Conservation (phyloP, 2,113 vertebrate species). For the Proteles cristata region DNA sequence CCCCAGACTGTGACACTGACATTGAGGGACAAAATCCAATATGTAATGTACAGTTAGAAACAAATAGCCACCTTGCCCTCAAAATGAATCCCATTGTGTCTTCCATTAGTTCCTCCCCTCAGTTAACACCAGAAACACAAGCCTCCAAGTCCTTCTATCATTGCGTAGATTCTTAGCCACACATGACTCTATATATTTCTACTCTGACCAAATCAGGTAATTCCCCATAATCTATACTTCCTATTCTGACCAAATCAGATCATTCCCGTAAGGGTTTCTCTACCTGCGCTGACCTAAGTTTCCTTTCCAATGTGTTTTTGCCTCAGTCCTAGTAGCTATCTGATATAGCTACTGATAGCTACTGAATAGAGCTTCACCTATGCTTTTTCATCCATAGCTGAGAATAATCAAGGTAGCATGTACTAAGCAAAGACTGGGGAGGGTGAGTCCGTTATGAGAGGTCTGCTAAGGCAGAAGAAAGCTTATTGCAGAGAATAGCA, state of each 20-base stretch:
- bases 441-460: neutral
- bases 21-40: neutral
- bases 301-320: neutral
- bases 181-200: neutral
- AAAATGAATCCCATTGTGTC: neutral
- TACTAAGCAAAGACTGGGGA: neutral
- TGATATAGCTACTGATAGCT: too few species aligned
- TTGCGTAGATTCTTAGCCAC: neutral
- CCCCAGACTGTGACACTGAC: neutral
- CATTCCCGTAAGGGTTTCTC: neutral
- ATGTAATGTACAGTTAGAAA: neutral
- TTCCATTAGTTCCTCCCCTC: neutral
- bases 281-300: neutral
- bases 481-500: neutral
- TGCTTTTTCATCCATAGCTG: neutral
- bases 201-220: neutral
- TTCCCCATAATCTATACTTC: neutral
- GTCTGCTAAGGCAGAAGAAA: neutral
- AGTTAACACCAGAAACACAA: neutral
- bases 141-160: neutral
- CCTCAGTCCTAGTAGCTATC: neutral
- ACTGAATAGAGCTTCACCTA: neutral
- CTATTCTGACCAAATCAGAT: neutral
- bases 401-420: neutral
- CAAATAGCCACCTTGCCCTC: neutral